A percentile compares a stretch with the other conserved stretches of the same genome.
Evolutionary conservation across 2,888 invertebrate genomes (phyloP).

Genomic region (Tachina lurida): DNA sequence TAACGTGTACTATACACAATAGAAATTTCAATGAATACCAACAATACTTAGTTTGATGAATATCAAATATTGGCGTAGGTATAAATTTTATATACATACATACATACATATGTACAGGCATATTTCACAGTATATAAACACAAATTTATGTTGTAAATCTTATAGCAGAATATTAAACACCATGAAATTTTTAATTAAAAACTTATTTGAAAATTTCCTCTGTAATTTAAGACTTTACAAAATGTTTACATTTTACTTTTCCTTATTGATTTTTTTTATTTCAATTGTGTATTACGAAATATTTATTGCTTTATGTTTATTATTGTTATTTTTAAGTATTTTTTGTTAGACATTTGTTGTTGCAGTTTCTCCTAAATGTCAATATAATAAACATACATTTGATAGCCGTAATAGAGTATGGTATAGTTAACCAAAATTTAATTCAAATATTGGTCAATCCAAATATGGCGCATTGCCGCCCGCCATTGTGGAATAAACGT

Average conservation of each 20-base stretch:
- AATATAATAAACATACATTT: conserved; percentile 2
- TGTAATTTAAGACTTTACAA: not conserved
- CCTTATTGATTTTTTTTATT: conserved; percentile 13
- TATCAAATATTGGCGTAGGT: too few relatives aligned
- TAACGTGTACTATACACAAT: too few relatives aligned
- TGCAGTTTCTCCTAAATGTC: conserved; percentile 6
- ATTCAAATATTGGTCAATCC: conserved; percentile 45
- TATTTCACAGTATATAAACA: too few relatives aligned
- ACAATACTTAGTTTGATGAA: too few relatives aligned
- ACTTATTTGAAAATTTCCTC: not conserved
- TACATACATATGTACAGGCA: not conserved
- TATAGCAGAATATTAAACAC: too few relatives aligned
- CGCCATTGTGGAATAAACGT: conserved; percentile 29
- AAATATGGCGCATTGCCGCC: conserved; percentile 35
- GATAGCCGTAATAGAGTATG: conserved; percentile 18
- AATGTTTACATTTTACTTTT: not conserved
- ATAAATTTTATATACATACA: not conserved
- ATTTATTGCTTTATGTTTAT: not conserved
- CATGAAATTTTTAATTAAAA: too few relatives aligned
- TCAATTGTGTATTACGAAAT: conserved; percentile 33
- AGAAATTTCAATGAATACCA: too few relatives aligned
- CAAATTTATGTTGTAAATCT: too few relatives aligned
- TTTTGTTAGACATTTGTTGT: conserved; percentile 16
- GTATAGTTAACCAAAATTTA: conserved; percentile 46
- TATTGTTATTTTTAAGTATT: not conserved